Base-by-base conservation (phyloP, 2,888 invertebrate species). In the Callinectes sapidus region DNA sequence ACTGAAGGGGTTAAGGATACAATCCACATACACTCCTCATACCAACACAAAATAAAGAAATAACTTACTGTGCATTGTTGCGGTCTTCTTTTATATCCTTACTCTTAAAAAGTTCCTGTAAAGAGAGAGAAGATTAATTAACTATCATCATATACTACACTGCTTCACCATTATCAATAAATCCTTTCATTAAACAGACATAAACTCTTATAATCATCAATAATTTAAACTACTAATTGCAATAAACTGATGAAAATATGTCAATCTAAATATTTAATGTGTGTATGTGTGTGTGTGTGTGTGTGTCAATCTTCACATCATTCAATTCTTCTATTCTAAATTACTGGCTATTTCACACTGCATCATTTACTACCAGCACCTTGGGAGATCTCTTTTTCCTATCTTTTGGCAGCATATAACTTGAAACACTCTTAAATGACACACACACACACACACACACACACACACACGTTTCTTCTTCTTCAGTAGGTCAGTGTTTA, bases 21-120 rank as follows among this genome's bases (percentile, higher is more conserved):
- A 48, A 48, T 48, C 48, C 5, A 0, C 48, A 48, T 10, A 48
- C 48, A 23, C 18, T 35, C 32, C 32, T 85, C 1, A 28, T 0
- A 85, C 2, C 28, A 35, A 32, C 16, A 23, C 23, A 89, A 32
- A 18, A 71, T 0, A 66, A 48, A 90, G 8, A n/a, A 23, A n/a
- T 48, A 13, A 77, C 90, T 77, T 90, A 90, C 90, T 81, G 32
- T 90, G 90, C 90, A 90, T 90, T 81, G 28, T 23, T 77, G 77
- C 77, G 32, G 32, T 48, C 54, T 35, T 89, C 48, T 14, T 81
- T 35, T 48, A 42, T n/a, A 2, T 54, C 81, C 14, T 18, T 90
- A n/a, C 90, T 48, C 66, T 39, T 23, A 87, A 87, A 54, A 48
- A 8, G 23, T 18, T 8, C 54, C 87, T 87, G 48, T 2, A 87